Percentiles rank a stretch among this genome's conserved stretches.
These are phyloP conservation scores for Chymomyza caudatula DNA, from an alignment of 2,888 invertebrate genomes.

Conservation along the genomic window DNA sequence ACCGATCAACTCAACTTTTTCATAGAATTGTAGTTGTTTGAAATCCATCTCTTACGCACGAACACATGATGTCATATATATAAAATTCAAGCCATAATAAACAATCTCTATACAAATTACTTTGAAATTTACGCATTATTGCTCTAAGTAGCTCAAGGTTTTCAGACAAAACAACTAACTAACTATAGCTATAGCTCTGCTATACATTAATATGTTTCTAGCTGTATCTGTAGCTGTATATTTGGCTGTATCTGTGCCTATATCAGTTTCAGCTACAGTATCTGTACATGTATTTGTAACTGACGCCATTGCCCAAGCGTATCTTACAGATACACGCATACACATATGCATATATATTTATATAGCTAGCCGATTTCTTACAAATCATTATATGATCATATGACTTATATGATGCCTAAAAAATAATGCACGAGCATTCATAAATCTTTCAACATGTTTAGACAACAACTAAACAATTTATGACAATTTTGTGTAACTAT, in stretches of 20 bases:
- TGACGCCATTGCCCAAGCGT: constrained; percentile 64
- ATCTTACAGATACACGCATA: constrained; percentile 33
- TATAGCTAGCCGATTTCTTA: constrained; percentile 61
- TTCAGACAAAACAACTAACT: constrained; percentile 32
- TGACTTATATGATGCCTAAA: constrained; percentile 5
- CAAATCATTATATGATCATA: constrained; percentile 67
- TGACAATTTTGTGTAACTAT: constrained; percentile 39
- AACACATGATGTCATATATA: neutral
- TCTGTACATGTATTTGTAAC: neutral
- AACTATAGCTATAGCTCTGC: neutral
- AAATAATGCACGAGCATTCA: constrained; percentile 25
- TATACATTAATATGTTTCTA: neutral
- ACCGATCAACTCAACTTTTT: no score
- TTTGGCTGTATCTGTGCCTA: no score
- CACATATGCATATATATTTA: constrained; percentile 12
- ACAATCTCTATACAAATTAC: constrained; percentile 8
- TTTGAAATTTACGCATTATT: constrained; percentile 9
- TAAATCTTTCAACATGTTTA: constrained; percentile 74
- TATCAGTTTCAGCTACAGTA: no score
- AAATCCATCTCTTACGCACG: neutral
- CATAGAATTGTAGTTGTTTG: no score
- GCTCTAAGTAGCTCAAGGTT: constrained; percentile 63
- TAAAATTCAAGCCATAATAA: neutral
- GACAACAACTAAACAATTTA: constrained; percentile 71
- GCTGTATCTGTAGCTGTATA: neutral